These are phyloP conservation scores for Neodiprion pinetum DNA, from an alignment of 1,140 invertebrate species.

Conservation along the genomic window DNA sequence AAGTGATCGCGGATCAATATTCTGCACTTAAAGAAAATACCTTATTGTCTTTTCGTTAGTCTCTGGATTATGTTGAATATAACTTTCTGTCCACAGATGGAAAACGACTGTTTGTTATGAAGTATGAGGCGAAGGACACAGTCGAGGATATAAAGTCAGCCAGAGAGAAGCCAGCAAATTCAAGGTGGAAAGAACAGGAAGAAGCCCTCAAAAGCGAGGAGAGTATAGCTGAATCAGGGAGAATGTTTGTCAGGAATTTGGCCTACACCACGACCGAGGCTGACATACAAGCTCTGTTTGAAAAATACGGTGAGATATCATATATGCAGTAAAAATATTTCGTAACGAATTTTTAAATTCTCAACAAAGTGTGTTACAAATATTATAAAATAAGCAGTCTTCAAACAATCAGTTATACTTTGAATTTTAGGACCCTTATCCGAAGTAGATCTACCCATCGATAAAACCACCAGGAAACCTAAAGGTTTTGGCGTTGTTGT, in stretches of 20 bases:
- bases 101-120: conserved; percentile 70
- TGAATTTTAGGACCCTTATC: conserved; percentile 76
- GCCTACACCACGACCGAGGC: conserved; percentile 89
- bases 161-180: conserved; percentile 47
- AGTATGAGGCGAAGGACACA: conserved; percentile 68
- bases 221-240: conserved; percentile 87
- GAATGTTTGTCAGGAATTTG: conserved; percentile 95
- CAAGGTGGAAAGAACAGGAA: conserved; percentile 76
- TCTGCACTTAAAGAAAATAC: not conserved
- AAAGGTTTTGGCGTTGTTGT: conserved; percentile 96
- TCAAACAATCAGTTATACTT: not conserved
- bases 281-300: conserved; percentile 85
- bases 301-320: conserved; percentile 79
- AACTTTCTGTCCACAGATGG: conserved; percentile 61
- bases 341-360: not conserved
- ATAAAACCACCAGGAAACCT: conserved; percentile 79
- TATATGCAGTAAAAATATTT: not conserved
- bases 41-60: conserved; percentile 12
- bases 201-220: conserved; percentile 78
- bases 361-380: conserved; percentile 17
- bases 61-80: conserved; percentile 8
- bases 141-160: conserved; percentile 48
- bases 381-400: no score
- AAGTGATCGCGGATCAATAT: conserved; percentile 43
- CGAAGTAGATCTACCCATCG: conserved; percentile 91